Conservation (phyloP, 2,113 vertebrate species). For the Mus spicilegus region DNA sequence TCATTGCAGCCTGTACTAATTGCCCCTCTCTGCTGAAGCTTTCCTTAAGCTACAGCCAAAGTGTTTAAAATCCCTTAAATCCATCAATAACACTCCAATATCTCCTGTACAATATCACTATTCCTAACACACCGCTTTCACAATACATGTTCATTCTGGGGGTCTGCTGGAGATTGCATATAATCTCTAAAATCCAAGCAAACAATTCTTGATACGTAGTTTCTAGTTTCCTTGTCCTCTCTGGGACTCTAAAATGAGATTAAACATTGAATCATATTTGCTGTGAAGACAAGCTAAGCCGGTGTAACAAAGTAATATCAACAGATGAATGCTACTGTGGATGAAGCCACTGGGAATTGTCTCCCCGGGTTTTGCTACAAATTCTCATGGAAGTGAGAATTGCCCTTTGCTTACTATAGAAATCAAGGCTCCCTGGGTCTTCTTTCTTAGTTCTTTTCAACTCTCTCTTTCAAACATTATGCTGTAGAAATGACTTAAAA, state of each 20-base stretch:
- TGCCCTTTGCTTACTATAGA: background rate
- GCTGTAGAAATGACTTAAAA: background rate
- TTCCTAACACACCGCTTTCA: background rate
- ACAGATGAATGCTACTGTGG: background rate
- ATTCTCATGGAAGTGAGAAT: background rate
- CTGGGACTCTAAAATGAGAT: slow-evolving; percentile 8
- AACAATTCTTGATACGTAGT: background rate
- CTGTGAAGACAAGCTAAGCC: background rate
- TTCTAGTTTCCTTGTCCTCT: background rate
- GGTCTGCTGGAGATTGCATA: background rate
- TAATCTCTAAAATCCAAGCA: background rate
- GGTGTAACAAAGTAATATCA: background rate
- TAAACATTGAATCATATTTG: background rate
- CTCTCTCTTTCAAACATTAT: background rate
- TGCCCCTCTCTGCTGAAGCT: background rate
- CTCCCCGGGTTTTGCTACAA: background rate
- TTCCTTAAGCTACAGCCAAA: background rate
- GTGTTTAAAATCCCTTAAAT: background rate
- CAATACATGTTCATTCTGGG: background rate
- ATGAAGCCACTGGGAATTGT: slow-evolving; percentile 6
- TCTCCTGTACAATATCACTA: background rate
- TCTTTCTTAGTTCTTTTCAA: background rate
- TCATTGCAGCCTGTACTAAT: background rate
- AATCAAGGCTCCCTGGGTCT: background rate
- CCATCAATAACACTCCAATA: background rate